Percentiles rank a stretch among this genome's conserved stretches.
Conservation (phyloP, 1,140 invertebrate genomes). For the Antheraea mylitta region DNA sequence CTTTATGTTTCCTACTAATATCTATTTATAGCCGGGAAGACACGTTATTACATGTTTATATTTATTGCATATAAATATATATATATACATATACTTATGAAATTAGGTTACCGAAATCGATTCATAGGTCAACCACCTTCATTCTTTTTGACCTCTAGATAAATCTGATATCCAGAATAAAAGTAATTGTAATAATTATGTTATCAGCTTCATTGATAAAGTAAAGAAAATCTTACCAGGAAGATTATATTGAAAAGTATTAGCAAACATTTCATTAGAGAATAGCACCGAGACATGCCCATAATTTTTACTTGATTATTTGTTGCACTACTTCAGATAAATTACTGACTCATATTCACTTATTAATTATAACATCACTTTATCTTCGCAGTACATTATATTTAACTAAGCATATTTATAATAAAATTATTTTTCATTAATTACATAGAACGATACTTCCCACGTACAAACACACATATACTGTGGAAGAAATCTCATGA, state of each 20-base stretch:
- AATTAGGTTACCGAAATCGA: slow-evolving; percentile 15
- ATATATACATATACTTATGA: neutral
- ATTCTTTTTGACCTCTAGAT: neutral
- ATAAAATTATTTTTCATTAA: neutral
- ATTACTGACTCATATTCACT: neutral
- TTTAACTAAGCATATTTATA: neutral
- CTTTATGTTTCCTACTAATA: neutral
- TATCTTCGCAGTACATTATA: neutral
- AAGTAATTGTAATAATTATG: neutral
- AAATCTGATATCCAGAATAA: neutral
- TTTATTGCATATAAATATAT: neutral
- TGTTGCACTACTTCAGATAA: neutral
- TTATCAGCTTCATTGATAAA: slow-evolving; percentile 3
- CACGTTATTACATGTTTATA: neutral
- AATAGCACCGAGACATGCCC: slow-evolving; percentile 66
- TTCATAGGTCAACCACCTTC: neutral
- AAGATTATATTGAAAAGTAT: slow-evolving; percentile 66
- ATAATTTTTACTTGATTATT: slow-evolving; percentile 24
- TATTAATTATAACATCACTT: neutral
- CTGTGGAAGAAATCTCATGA: too few relatives aligned
- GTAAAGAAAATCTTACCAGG: slow-evolving; percentile 43
- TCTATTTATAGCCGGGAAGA: neutral
- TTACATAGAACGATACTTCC: too few relatives aligned
- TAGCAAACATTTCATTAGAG: slow-evolving; percentile 66
- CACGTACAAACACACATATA: too few relatives aligned